Base-by-base conservation (phyloP, 2,113 vertebrate genomes). In the Leiothrix lutea region DNA sequence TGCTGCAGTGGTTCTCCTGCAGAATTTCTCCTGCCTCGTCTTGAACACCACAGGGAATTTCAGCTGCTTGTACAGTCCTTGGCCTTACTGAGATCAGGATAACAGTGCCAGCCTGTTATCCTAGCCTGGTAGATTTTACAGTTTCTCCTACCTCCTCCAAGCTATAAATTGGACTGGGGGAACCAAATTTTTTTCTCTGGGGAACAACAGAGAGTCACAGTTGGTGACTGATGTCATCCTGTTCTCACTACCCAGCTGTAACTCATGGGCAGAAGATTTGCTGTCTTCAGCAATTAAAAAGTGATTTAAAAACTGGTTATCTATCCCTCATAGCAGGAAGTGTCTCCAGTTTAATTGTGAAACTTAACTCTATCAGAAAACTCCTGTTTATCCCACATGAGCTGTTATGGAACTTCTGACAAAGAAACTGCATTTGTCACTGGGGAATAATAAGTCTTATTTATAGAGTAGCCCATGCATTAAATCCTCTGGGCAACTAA, bases 381-480 rank as follows among this genome's bases (percentile, higher is more conserved):
- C 45, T 82, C 47, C 31, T 71, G 38, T 88, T 93, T 92, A 78
- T 95, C 90, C 82, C 72, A 69, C 69, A 81, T 67, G 80, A 79
- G 53, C 88, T 81, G 42, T 95, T 93, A 90, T 13, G 24, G 69
- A 83, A 38, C 82, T 94, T 90, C 83, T 95, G 80, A 81, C 56
- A 96, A 90, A 94, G 69, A 86, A 94, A 80, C 57, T 79, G 65
- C 54, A 83, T 88, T 92, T 8, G 17, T 40, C 93, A 42, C 60
- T 38, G 36, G 90, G 80, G 94, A 44, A 88, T 90, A 93, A 88
- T 94, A 94, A 93, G 25, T 90, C 71, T 90, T 90, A 78, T 95
- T 96, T 96, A 88, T 88, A 80, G 88, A 86, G 86, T 86, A 93
- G 26, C 40, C 88, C 88, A 92, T 81, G 94, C 72, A 44, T 88